These are phyloP conservation scores for Montipora foliosa DNA, from an alignment of 64 coral and sea anemone genomes.

Conservation along the genomic window DNA sequence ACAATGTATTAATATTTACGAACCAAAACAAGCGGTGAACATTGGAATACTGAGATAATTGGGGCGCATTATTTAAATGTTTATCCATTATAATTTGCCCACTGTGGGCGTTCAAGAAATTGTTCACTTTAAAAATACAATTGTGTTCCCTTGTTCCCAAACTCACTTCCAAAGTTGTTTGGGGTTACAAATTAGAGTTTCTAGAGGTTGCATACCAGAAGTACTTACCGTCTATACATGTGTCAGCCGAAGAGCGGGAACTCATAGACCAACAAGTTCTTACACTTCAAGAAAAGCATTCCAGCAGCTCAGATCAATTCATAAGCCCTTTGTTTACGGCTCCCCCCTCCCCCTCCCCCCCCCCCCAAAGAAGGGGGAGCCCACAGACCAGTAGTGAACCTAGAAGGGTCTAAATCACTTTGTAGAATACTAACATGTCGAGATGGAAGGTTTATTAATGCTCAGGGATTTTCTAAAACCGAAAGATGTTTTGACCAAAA, in stretches of 20 bases:
- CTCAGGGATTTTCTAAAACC: conserved; percentile 2
- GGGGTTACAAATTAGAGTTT: conserved; percentile 41
- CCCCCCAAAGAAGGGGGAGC: conserved; percentile 20
- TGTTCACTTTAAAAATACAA: no score
- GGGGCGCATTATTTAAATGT: no score
- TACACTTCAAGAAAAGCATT: background rate
- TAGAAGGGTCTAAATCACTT: background rate
- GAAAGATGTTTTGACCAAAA: conserved; percentile 10
- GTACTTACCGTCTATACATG: background rate
- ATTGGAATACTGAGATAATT: no score
- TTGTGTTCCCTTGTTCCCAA: no score
- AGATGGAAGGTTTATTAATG: conserved; percentile 26
- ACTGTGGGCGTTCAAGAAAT: no score
- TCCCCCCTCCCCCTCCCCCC: background rate
- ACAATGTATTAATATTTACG: no score
- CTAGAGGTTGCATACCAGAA: background rate
- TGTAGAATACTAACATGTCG: conserved; percentile 21
- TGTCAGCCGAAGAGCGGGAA: background rate
- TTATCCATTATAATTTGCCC: no score
- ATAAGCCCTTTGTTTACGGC: conserved; percentile 41
- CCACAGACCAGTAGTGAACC: conserved; percentile 56
- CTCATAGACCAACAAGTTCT: background rate
- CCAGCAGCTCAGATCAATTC: background rate
- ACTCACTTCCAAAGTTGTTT: no score
- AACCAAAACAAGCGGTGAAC: no score